Percentiles rank a stretch among this genome's conserved stretches.
Evolutionary conservation across 2,888 invertebrate species (phyloP).

Genomic region (Hetaerina titia): DNA sequence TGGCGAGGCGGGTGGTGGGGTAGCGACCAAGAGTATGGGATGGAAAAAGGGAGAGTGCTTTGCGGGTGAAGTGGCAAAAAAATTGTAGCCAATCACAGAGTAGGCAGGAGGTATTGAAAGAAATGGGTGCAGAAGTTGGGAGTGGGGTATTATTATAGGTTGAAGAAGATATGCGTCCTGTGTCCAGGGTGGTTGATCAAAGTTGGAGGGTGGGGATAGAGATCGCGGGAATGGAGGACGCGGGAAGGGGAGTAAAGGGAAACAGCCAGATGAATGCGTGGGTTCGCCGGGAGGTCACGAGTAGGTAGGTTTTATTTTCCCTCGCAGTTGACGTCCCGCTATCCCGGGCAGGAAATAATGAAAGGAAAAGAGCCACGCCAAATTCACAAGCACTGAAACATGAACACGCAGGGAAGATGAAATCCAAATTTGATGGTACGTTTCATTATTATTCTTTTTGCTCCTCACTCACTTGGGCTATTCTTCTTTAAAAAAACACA

Average conservation of each 20-base stretch:
- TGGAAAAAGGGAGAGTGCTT: background rate
- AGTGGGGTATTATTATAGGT: too few relatives aligned
- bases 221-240: background rate
- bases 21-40: background rate
- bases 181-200: background rate
- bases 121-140: too few relatives aligned
- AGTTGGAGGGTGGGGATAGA: background rate
- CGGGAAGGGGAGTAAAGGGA: background rate
- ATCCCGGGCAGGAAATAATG: background rate
- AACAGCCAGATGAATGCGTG: too few relatives aligned
- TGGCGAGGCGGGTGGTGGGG: background rate
- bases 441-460: slow-evolving; percentile 36
- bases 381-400: slow-evolving; percentile 29
- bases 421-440: background rate
- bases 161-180: too few relatives aligned
- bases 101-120: too few relatives aligned
- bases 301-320: background rate
- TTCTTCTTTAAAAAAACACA: slow-evolving; percentile 6
- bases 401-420: background rate
- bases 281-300: background rate
- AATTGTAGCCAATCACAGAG: too few relatives aligned
- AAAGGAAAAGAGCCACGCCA: background rate
- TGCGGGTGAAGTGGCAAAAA: background rate
- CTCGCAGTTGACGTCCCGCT: background rate
- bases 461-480: background rate